Base-by-base conservation (phyloP, 2,888 invertebrate species). In the Ophioninae sp. region DNA sequence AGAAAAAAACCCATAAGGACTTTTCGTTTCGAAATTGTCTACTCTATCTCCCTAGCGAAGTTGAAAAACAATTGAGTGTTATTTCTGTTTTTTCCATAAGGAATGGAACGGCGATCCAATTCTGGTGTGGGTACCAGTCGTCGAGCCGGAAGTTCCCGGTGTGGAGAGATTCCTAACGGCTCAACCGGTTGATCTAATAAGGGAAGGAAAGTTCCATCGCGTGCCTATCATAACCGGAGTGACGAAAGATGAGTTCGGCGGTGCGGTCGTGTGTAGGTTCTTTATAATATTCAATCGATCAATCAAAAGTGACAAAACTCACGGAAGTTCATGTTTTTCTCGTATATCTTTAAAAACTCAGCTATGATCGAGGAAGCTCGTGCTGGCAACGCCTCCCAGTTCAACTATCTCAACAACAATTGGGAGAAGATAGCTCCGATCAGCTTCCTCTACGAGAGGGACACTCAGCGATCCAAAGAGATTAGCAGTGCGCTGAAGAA, bases 161-260 rank as follows among this genome's bases (percentile, higher is more conserved):
- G 95, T 95, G 88, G 95, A 95, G 86, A 93, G 95, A 76, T 96
- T 95, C 91, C 91, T 96, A 23, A 85, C 93, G 0, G 94, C 94
- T 20, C 94, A 95, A 88, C 96, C 96, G 0, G 92, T 94, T 41
- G 93, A 93, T 63, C 93, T 95, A 2, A 94, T 95, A 79, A 93
- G 94, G 44, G 90, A 93, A 73, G 95, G 95, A 6, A 93, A 94
- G 61, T 94, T 95, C 83, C 93, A 94, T 86, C 93, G 94, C 61
- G 95, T 96, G 13, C 96, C 96, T 0, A 92, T 95, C 75, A 94
- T 96, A 77, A 94, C 95, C 81, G 95, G 96, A 73, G 94, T 95
- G 88, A 96, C 95, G 0, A 93, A 94, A 67, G 95, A 95, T 84
- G 96, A 96, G 92, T 95, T 96, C 92, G 95, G 94, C 82, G 94